Conservation (phyloP, 2,888 invertebrate genomes). For the Lobophora halterata region DNA sequence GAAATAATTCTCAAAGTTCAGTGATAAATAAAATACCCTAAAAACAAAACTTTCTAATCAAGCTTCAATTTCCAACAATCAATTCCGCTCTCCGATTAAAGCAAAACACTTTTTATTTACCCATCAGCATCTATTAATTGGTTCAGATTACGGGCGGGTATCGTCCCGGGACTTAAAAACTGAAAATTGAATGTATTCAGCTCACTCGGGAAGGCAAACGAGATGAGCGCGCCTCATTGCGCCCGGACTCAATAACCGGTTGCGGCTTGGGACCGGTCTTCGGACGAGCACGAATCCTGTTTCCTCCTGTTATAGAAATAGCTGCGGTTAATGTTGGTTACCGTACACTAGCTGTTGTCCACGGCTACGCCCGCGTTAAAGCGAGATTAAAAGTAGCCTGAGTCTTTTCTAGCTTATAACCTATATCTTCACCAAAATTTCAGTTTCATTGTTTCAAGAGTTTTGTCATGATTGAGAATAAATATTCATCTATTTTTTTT, state of each 20-base stretch:
- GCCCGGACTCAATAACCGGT: conserved; percentile 33
- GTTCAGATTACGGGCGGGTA: conserved; percentile 21
- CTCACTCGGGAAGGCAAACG: conserved; percentile 33
- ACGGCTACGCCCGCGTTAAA: too few species aligned
- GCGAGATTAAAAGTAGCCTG: too few species aligned
- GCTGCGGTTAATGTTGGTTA: conserved; percentile 8
- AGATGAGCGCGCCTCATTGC: conserved; percentile 36
- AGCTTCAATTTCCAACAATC: too few species aligned
- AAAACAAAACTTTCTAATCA: too few species aligned
- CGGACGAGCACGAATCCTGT: conserved; percentile 16
- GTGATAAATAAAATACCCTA: too few species aligned
- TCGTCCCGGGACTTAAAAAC: conserved; percentile 21
- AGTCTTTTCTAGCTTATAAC: too few species aligned
- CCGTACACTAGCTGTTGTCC: too few species aligned
- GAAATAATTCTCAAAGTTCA: too few species aligned
- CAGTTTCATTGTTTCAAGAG: too few species aligned
- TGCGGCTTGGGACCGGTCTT: conserved; percentile 30
- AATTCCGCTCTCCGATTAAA: not conserved
- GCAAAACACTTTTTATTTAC: conserved; percentile 9
- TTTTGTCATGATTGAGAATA: too few species aligned
- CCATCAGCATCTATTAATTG: conserved; percentile 20
- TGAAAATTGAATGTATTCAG: conserved; percentile 36
- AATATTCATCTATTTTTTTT: too few species aligned
- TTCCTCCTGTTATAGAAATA: conserved; percentile 12
- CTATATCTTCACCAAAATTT: too few species aligned